A percentile compares a stretch with the other conserved stretches of the same genome.
Conservation (phyloP, 2,888 invertebrate genomes). For the Coelopa pilipes region DNA sequence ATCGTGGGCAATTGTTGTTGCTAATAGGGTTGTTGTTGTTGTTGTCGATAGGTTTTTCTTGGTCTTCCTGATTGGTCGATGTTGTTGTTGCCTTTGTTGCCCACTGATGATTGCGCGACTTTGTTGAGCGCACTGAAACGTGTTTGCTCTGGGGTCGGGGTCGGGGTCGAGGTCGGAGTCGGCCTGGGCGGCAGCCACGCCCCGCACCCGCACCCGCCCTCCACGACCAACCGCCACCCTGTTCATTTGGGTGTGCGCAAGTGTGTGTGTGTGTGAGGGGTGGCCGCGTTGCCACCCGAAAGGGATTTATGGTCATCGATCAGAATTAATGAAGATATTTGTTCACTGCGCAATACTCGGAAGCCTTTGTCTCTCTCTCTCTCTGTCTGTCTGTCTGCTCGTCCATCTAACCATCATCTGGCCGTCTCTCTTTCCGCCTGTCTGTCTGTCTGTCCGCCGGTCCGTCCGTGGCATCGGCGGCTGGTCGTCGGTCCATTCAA, state of each 20-base stretch:
- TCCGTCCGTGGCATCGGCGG: no score
- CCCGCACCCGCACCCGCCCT: no score
- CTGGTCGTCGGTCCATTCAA: background rate
- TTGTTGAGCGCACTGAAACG: background rate
- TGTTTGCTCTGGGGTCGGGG: background rate
- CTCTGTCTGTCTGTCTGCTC: background rate
- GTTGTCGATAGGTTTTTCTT: no score
- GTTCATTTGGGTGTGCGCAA: background rate
- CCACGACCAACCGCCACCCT: no score
- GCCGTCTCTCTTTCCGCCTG: background rate
- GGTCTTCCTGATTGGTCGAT: slow-evolving; percentile 14
- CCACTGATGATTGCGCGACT: slow-evolving; percentile 52
- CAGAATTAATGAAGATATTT: slow-evolving; percentile 67
- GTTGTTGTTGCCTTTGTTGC: slow-evolving; percentile 48
- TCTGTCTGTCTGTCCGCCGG: no score
- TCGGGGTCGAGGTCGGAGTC: no score
- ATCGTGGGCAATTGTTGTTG: slow-evolving; percentile 43
- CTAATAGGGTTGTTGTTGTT: no score
- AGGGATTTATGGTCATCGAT: slow-evolving; percentile 67
- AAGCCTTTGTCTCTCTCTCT: slow-evolving; percentile 21
- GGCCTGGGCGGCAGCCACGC: background rate
- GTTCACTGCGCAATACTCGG: slow-evolving; percentile 15
- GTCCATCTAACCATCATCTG: background rate
- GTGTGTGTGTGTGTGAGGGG: background rate
- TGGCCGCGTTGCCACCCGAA: slow-evolving; percentile 32